These are phyloP conservation scores for Epizoanthus illoricatus DNA, from an alignment of 92 coral and sea anemone genomes.

Conservation along the genomic window DNA sequence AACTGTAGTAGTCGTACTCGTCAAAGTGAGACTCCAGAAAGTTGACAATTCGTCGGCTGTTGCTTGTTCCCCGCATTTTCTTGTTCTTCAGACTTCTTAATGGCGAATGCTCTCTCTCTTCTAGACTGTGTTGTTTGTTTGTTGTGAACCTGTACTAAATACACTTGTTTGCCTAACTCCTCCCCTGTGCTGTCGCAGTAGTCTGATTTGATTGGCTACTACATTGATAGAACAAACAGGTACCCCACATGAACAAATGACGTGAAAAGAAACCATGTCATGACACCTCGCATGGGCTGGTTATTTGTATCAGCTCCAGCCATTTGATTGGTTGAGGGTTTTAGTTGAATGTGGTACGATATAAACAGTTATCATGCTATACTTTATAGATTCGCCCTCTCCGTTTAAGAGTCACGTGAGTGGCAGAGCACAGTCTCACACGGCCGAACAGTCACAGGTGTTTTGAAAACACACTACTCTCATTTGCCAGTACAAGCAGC, in stretches of 20 bases:
- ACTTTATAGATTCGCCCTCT: too few species aligned
- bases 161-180: background rate
- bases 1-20: slow-evolving; percentile 84
- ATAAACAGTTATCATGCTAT: too few species aligned
- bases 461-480: too few species aligned
- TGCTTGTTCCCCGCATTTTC: slow-evolving; percentile 66
- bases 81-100: background rate
- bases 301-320: too few species aligned
- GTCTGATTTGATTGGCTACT: background rate
- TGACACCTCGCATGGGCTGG: too few species aligned
- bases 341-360: too few species aligned
- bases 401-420: too few species aligned
- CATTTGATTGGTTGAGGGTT: too few species aligned
- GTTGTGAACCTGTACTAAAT: slow-evolving; percentile 6
- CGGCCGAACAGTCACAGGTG: too few species aligned
- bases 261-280: background rate
- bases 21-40: slow-evolving; percentile 69
- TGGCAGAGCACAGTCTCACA: too few species aligned
- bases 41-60: slow-evolving; percentile 54
- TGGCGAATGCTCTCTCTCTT: background rate
- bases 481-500: too few species aligned
- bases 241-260: slow-evolving; percentile 4
- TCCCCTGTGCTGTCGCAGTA: background rate
- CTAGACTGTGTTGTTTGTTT: background rate
- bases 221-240: background rate